Evolutionary conservation across 2,797 vertebrate genomes (phyloP).

Genomic region (Megaceryle alcyon): DNA sequence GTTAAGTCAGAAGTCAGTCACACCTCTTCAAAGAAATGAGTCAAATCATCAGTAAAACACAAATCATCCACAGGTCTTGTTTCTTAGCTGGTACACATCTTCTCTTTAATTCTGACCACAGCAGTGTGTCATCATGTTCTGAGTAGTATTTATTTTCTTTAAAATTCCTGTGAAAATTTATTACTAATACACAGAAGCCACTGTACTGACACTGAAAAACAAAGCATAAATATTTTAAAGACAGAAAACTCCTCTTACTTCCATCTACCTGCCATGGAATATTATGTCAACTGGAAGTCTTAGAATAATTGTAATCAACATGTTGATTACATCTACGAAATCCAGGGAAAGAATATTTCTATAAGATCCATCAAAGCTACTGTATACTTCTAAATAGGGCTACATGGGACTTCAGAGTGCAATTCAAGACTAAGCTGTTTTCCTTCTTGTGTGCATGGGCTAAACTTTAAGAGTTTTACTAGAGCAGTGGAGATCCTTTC

Average conservation of each 20-base stretch:
- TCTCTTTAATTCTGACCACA: neutral
- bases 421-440: neutral
- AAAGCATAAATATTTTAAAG: neutral
- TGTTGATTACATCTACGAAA: neutral
- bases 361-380: neutral
- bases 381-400: neutral
- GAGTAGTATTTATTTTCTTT: neutral
- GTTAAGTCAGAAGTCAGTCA: neutral
- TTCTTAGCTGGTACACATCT: neutral
- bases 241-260: neutral
- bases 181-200: neutral
- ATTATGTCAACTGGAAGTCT: neutral
- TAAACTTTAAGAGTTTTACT: neutral
- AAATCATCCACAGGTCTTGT: neutral
- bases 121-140: neutral
- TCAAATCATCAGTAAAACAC: neutral
- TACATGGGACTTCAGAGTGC: neutral
- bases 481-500: neutral
- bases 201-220: neutral
- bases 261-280: neutral
- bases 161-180: neutral
- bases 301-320: neutral
- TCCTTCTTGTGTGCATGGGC: neutral
- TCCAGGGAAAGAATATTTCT: neutral
- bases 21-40: neutral